Conservation (phyloP, 23 tunicate genomes). For the Trididemnum clinides region DNA sequence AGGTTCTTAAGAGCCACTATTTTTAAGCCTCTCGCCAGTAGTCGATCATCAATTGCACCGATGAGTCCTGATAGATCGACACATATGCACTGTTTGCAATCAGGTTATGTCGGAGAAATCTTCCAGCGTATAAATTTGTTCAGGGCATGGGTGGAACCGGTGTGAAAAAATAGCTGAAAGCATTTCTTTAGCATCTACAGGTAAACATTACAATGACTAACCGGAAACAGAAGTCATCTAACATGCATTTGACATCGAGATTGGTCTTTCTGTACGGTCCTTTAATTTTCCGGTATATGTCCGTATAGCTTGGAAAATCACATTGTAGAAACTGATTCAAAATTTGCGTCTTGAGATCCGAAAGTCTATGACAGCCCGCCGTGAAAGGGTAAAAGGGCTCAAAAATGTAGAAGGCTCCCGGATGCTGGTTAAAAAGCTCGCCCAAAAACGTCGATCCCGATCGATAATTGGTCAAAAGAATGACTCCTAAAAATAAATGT, state of each 20-base stretch:
- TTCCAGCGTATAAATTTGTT: too few relatives aligned
- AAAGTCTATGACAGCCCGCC: conserved; percentile 16
- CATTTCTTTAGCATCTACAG: too few relatives aligned
- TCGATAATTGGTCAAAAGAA: conserved; percentile 84
- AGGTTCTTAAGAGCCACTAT: too few relatives aligned
- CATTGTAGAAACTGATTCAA: conserved; percentile 51
- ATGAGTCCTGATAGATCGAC: too few relatives aligned
- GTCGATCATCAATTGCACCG: too few relatives aligned
- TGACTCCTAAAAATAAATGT: conserved; percentile 65
- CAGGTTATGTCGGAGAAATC: too few relatives aligned
- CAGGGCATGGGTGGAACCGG: too few relatives aligned
- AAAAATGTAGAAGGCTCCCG: conserved; percentile 82
- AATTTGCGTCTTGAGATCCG: not conserved
- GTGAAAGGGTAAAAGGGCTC: conserved; percentile 85
- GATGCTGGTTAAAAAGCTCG: conserved; percentile 90
- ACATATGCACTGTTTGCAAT: too few relatives aligned
- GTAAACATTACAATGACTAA: too few relatives aligned
- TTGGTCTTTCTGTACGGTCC: conserved; percentile 5
- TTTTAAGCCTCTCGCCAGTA: too few relatives aligned
- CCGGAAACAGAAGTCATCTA: conserved; percentile 87
- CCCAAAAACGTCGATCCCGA: conserved; percentile 97
- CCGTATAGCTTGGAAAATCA: conserved; percentile 50
- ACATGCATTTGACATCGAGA: conserved; percentile 50
- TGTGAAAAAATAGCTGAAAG: too few relatives aligned
- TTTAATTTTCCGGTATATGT: conserved; percentile 26